Evolutionary conservation across 2,113 vertebrate species (phyloP).

Genomic region (Micronycteris hirsuta): DNA sequence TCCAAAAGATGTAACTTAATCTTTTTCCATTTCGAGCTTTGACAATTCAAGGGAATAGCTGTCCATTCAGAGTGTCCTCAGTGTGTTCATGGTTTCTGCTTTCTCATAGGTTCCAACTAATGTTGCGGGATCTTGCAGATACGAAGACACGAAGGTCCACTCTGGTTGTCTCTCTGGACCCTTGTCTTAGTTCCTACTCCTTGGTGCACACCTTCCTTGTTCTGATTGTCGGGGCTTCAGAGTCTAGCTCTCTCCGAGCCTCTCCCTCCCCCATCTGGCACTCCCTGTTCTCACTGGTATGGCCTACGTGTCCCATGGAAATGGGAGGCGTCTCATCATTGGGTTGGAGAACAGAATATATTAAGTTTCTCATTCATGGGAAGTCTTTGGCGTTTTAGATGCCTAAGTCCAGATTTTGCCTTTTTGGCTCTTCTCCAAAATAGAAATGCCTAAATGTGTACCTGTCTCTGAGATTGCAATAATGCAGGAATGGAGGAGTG

Average conservation of each 20-base stretch:
- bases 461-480: not conserved
- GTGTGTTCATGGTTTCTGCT: not conserved
- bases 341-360: not conserved
- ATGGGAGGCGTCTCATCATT: not conserved
- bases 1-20: not conserved
- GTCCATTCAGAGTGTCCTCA: not conserved
- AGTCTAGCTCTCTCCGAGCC: not conserved
- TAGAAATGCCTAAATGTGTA: not conserved
- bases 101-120: not conserved
- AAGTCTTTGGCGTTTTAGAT: not conserved
- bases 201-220: not conserved
- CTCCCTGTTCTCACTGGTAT: not conserved
- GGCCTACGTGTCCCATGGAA: not conserved
- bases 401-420: not conserved
- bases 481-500: not conserved
- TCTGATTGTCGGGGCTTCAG: not conserved
- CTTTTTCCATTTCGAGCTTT: not conserved
- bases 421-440: not conserved
- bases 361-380: not conserved
- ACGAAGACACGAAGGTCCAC: not conserved
- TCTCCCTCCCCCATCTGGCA: not conserved
- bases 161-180: not conserved
- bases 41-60: not conserved
- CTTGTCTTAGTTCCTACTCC: not conserved
- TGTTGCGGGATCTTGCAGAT: not conserved